These are phyloP conservation scores for Mormyrus proboscirostris DNA, from an alignment of 2,797 vertebrate genomes.

Conservation along the genomic window DNA sequence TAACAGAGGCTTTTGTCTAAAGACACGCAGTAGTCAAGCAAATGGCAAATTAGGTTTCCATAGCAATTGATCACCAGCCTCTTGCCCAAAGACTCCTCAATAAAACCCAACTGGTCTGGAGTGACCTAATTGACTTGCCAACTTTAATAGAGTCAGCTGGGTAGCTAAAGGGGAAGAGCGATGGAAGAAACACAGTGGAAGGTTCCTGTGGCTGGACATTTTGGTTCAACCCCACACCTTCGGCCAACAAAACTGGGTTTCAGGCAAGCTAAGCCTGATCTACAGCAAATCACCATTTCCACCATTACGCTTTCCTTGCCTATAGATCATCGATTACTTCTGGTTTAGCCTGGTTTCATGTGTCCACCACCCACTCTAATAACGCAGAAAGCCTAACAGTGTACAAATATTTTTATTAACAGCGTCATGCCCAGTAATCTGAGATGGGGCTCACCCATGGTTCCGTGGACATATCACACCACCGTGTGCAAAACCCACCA, in stretches of 20 bases:
- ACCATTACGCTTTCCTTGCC: background rate
- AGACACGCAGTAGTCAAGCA: background rate
- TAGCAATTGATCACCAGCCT: background rate
- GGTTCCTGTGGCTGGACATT: background rate
- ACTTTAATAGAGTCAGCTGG: background rate
- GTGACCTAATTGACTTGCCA: background rate
- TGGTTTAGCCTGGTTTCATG: background rate
- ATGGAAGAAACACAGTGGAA: background rate
- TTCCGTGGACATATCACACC: background rate
- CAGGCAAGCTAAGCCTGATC: background rate
- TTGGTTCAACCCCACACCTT: background rate
- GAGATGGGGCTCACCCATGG: background rate
- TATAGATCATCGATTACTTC: background rate
- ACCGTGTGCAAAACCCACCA: background rate
- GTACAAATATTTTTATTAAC: slow-evolving; percentile 3
- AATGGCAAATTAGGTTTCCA: background rate
- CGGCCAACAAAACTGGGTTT: background rate
- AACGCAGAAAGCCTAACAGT: background rate
- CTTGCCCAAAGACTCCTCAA: background rate
- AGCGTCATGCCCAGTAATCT: background rate
- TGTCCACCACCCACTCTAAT: background rate
- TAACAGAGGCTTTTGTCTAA: background rate
- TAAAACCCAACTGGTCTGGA: background rate
- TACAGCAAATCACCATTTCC: background rate
- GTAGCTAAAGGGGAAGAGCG: background rate